Conservation (phyloP, 2,888 invertebrate genomes). For the Operophtera brumata region DNA sequence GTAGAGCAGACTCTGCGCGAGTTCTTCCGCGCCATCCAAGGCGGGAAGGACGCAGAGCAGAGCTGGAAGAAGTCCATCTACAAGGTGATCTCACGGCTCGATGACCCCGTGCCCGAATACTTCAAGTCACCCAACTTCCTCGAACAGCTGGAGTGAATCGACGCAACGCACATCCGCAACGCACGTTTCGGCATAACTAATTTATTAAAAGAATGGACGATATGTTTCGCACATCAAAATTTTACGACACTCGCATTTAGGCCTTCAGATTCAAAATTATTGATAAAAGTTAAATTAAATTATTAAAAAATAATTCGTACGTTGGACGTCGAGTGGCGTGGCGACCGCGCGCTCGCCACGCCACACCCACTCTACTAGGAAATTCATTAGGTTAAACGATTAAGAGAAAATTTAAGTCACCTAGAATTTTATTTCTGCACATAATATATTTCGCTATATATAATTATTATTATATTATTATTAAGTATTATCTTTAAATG, state of each 20-base stretch:
- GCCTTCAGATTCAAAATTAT: constrained; percentile 84
- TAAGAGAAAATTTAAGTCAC: constrained; percentile 81
- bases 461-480: constrained; percentile 80
- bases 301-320: constrained; percentile 70
- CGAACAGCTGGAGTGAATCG: constrained; percentile 94
- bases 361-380: constrained; percentile 70
- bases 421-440: constrained; percentile 82
- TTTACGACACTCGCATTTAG: constrained; percentile 85
- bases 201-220: constrained; percentile 65
- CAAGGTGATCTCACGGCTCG: constrained; percentile 99
- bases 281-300: constrained; percentile 77
- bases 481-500: constrained; percentile 81
- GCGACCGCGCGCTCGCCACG: constrained; percentile 35
- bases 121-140: constrained; percentile 99
- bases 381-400: constrained; percentile 78
- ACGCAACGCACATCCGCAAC: constrained; percentile 62
- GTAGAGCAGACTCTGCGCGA: constrained; percentile 98
- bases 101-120: constrained; percentile 99
- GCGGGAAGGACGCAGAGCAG: constrained; percentile 98
- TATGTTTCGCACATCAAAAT: constrained; percentile 81
- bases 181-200: constrained; percentile 64
- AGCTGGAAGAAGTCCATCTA: constrained; percentile 99
- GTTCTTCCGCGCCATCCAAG: constrained; percentile 99
- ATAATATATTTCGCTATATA: constrained; percentile 82
- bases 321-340: constrained; percentile 69